These are phyloP conservation scores for Chrysodeixis includens DNA, from an alignment of 2,888 invertebrate genomes.

Conservation along the genomic window DNA sequence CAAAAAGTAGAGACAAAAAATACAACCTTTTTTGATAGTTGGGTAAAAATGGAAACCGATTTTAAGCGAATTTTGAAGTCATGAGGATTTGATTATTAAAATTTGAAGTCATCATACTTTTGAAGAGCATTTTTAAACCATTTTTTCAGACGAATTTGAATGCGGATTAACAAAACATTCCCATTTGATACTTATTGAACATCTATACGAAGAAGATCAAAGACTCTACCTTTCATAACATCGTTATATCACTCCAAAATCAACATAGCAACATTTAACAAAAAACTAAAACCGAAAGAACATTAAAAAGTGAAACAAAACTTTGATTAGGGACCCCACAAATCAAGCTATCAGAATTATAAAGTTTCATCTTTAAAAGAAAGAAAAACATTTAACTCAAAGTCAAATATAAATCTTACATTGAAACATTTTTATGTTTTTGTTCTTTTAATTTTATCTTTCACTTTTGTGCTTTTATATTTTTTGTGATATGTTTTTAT, in stretches of 20 bases:
- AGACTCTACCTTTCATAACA: slow-evolving; percentile 1
- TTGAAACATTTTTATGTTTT: slow-evolving; percentile 3
- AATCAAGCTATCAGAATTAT: slow-evolving; percentile 41
- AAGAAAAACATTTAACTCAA: slow-evolving; percentile 25
- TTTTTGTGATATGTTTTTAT: neutral
- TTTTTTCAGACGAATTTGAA: no score
- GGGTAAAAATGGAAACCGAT: no score
- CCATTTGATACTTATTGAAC: no score
- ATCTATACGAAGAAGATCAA: neutral
- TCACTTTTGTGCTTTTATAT: slow-evolving; percentile 2
- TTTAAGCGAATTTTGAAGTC: no score
- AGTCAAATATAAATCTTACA: slow-evolving; percentile 37
- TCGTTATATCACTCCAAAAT: neutral
- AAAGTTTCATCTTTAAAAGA: slow-evolving; percentile 28
- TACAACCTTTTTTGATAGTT: no score
- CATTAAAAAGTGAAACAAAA: slow-evolving; percentile 19
- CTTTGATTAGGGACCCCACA: slow-evolving; percentile 46
- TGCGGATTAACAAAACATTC: no score
- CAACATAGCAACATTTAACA: slow-evolving; percentile 2
- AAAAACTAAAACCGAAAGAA: slow-evolving; percentile 26
- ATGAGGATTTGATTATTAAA: no score
- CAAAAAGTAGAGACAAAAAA: no score
- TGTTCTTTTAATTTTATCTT: slow-evolving; percentile 17
- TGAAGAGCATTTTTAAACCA: no score
- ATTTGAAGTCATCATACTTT: no score